Evolutionary conservation across 1,140 invertebrate genomes (phyloP).

Genomic region (Plectus sambesii): DNA sequence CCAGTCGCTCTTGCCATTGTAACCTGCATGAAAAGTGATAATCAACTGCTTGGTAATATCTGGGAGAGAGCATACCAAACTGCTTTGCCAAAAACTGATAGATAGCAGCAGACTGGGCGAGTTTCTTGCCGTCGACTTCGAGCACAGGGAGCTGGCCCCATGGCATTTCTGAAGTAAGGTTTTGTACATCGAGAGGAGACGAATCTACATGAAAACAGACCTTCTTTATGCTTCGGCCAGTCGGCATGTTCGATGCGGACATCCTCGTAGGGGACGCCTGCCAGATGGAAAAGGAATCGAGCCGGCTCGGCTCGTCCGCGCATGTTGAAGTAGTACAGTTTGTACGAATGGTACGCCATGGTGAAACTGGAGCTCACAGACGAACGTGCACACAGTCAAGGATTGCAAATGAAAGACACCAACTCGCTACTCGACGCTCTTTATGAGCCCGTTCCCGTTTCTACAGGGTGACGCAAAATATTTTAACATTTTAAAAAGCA

Average conservation of each 20-base stretch:
- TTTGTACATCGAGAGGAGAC: too few species aligned
- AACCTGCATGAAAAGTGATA: too few species aligned
- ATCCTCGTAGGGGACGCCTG: conserved; percentile 26
- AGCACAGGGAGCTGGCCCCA: conserved; percentile 35
- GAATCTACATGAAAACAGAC: conserved; percentile 11
- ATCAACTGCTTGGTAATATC: too few species aligned
- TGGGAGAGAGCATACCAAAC: conserved; percentile 28
- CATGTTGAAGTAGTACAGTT: conserved; percentile 26
- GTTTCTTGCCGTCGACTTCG: conserved; percentile 35
- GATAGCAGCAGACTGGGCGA: conserved; percentile 33
- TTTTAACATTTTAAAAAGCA: too few species aligned
- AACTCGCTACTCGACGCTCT: too few species aligned
- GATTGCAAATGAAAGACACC: too few species aligned
- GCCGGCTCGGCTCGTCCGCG: conserved; percentile 25
- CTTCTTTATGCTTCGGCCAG: conserved; percentile 24
- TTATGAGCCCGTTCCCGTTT: too few species aligned
- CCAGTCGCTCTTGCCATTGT: too few species aligned
- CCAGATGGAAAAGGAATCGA: conserved; percentile 28
- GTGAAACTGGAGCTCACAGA: too few species aligned
- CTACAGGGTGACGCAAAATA: too few species aligned
- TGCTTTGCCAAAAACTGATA: conserved; percentile 25
- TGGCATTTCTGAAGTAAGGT: conserved; percentile 29
- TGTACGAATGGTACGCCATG: too few species aligned
- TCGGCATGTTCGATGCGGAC: conserved; percentile 13
- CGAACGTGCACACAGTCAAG: too few species aligned